Conservation (phyloP, 1,140 invertebrate genomes). For the Acromyrmex echinatior region DNA sequence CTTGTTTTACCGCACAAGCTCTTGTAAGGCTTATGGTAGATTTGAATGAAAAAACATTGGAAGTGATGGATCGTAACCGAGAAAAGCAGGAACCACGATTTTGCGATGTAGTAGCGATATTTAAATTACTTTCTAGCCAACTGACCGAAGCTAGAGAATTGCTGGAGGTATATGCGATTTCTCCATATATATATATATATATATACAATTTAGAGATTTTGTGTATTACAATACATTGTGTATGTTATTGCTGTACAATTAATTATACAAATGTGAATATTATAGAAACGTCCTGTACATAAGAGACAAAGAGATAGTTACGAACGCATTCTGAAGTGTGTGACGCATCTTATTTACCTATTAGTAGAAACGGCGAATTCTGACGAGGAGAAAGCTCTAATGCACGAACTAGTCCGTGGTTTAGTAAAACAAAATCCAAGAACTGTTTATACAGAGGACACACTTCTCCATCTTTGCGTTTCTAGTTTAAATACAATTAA, state of each 20-base stretch:
- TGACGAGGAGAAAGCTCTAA: conserved; percentile 84
- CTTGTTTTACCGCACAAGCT: conserved; percentile 94
- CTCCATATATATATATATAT: conserved; percentile 2
- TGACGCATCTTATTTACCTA: conserved; percentile 93
- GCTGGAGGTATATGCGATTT: conserved; percentile 84
- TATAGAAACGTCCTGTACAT: conserved; percentile 90
- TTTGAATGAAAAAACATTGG: conserved; percentile 89
- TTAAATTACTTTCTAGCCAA: conserved; percentile 89
- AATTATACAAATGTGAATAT: conserved; percentile 51
- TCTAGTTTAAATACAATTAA: conserved; percentile 93
- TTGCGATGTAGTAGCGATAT: conserved; percentile 91
- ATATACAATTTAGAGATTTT: not conserved
- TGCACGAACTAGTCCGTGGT: conserved; percentile 84
- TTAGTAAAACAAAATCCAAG: conserved; percentile 90
- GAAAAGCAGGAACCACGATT: conserved; percentile 89
- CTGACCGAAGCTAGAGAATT: conserved; percentile 88
- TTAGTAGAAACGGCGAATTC: conserved; percentile 89
- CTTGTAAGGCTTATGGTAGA: conserved; percentile 93
- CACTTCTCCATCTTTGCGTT: conserved; percentile 93
- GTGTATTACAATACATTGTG: not conserved
- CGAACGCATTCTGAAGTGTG: conserved; percentile 92
- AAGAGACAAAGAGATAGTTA: conserved; percentile 94
- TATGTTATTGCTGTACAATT: conserved; percentile 15
- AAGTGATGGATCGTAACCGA: conserved; percentile 86
- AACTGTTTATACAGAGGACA: conserved; percentile 91